Evolutionary conservation across 1,140 invertebrate genomes (phyloP), one percentile per base, ranked within the genome.

Genomic region (Trichonephila clavata): DNA sequence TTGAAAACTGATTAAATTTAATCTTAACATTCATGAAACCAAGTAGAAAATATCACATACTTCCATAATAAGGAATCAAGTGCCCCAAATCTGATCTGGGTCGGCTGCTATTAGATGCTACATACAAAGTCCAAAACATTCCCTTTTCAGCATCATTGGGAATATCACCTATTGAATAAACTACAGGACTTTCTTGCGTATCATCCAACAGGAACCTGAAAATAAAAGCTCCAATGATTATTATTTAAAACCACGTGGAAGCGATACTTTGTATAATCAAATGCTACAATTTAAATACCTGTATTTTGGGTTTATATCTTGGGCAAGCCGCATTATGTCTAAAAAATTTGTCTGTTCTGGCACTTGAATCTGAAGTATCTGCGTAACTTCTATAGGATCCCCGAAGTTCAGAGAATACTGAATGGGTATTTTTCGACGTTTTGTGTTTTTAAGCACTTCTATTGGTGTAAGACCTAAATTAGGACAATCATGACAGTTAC

Each of bases 131-230:
- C 92, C n/a, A n/a, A n/a, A n/a, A n/a, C n/a, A n/a, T n/a, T n/a
- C n/a, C n/a, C n/a, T n/a, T n/a, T n/a, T n/a, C 92, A 20, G 60
- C 86, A 20, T 93, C 92, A 59, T 93, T 93, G n/a, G 86, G 63
- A 3, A 93, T 39, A 0, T 60, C 87, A 24, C 92, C 92, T 27
- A 93, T 88, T 0, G 92, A 89, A 65, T 65, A 93, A 3, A 93
- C 92, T 1, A 68, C 21, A 0, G 87, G 86, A 14, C 14, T 0
- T 14, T 21, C 24, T 39, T n/a, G 14, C 4, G 18, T n/a, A 10
- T 16, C 24, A 50, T 87, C 84, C n/a, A 68, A 13, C 20, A 20
- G 32, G 61, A 93, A 93, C 68, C 92, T 93, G 16, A 86, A 16
- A n/a, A 83, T 14, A 59, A 59, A 59, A 59, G 7, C 6, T 59